These are phyloP conservation scores for Cromileptes altivelis DNA, from an alignment of 2,113 vertebrate genomes.

Conservation along the genomic window DNA sequence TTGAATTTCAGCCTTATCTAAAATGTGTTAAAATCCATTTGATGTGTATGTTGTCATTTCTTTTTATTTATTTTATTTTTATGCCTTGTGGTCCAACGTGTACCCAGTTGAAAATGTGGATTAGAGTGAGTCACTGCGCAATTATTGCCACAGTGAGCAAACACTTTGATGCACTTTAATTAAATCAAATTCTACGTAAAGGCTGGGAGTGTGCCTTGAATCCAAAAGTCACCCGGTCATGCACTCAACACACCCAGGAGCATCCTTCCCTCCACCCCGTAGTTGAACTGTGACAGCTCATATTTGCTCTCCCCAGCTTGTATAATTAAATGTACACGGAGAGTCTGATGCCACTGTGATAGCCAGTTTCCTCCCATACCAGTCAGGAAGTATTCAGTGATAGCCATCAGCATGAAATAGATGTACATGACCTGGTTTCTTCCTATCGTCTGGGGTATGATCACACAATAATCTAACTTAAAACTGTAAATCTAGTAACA, in stretches of 20 bases:
- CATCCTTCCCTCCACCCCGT: neutral
- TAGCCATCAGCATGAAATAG: conserved; percentile 6
- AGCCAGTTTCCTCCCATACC: neutral
- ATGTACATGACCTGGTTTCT: neutral
- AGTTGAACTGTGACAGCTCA: conserved; percentile 4
- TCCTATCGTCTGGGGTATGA: neutral
- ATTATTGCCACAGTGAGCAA: neutral
- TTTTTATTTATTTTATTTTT: conserved; percentile 2
- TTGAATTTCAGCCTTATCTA: conserved; percentile 41
- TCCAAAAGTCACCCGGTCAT: neutral
- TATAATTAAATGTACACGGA: conserved; percentile 4
- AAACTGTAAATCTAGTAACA: neutral
- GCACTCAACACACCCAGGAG: neutral
- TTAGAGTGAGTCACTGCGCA: conserved; percentile 31
- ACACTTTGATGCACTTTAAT: conserved; percentile 15
- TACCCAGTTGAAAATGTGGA: neutral
- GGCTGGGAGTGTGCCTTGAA: neutral
- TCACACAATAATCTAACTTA: neutral
- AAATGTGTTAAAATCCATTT: conserved; percentile 23
- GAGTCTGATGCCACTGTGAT: neutral
- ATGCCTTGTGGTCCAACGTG: neutral
- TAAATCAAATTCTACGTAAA: neutral
- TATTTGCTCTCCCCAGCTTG: conserved; percentile 21
- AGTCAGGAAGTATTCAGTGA: conserved; percentile 39
- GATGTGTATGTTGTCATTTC: neutral